Evolutionary conservation across 1,140 invertebrate species (phyloP).

Genomic region (Reticulitermes speratus): DNA sequence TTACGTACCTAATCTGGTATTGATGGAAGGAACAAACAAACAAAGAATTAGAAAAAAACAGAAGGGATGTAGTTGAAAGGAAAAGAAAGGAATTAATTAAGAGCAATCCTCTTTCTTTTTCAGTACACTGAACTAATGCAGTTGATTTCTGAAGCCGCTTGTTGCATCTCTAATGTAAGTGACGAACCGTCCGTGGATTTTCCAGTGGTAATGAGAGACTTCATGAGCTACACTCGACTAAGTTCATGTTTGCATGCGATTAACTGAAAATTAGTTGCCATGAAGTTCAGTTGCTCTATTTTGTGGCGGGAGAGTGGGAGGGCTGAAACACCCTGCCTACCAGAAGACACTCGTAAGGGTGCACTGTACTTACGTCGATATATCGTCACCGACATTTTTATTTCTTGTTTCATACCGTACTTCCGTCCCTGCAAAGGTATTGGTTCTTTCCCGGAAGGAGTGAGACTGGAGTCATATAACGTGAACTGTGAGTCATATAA

Average conservation of each 20-base stretch:
- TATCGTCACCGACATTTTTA: no score
- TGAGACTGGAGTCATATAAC: no score
- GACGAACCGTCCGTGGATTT: neutral
- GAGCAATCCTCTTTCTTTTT: neutral
- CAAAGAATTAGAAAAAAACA: no score
- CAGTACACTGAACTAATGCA: conserved; percentile 28
- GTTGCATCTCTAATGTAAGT: neutral
- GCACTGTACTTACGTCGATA: no score
- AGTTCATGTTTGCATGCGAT: conserved; percentile 49
- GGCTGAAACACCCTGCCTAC: neutral
- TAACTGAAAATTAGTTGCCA: conserved; percentile 50
- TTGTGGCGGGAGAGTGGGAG: neutral
- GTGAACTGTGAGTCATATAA: no score
- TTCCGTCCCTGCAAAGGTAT: no score
- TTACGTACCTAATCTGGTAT: no score
- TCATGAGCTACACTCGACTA: conserved; percentile 44
- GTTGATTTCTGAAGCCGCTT: neutral
- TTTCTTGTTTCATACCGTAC: no score
- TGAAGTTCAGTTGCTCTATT: conserved; percentile 35
- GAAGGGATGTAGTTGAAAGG: no score
- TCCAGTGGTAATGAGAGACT: conserved; percentile 30
- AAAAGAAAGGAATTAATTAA: no score
- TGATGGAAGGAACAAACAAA: no score
- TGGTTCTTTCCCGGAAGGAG: no score
- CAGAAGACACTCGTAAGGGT: neutral